Evolutionary conservation across 1,140 invertebrate species (phyloP), one percentile per base, ranked within the genome.

Genomic region (Pogonomyrmex californicus): DNA sequence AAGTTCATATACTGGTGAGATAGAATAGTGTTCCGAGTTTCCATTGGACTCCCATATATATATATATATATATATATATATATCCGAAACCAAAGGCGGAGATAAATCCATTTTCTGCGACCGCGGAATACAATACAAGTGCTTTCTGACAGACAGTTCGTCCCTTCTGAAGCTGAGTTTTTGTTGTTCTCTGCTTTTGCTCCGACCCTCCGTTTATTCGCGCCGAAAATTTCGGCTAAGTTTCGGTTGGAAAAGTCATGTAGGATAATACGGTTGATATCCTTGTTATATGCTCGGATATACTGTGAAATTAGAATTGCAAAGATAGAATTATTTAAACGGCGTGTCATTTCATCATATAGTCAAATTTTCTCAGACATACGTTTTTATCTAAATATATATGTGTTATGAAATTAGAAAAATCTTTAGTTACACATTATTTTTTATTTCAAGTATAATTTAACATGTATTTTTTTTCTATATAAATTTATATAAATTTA

Each of bases 71-170:
- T n/a, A n/a, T n/a, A n/a, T n/a, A 77, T 62, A 62, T 63, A 54
- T 86, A 88, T 85, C 58, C 66, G 85, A 56, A 86, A 73, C 81
- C 68, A 66, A 85, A 87, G 87, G 86, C 89, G 88, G 76, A 86
- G 90, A 94, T 94, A 94, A 94, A 94, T 94, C 91, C 93, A 94
- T 94, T 94, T 93, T 91, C 89, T 92, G 91, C 91, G 92, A 76
- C 78, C 66, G 83, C 62, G 87, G 91, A 93, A 94, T 94, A 94
- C 92, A 89, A 90, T 93, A 94, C 93, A 93, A 93, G 92, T 79
- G 87, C 81, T 88, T 68, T 90, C 89, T 92, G 66, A 82, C 78
- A 82, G 78, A 82, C 91, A 88, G 76, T 70, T 60, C 70, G 76
- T 86, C 85, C 88, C 87, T 86, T 91, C 82, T 73, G 23, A 23